phyloP scores from a whole-genome alignment of 2,797 vertebrate species.

The Ceryle rudis region DNA sequence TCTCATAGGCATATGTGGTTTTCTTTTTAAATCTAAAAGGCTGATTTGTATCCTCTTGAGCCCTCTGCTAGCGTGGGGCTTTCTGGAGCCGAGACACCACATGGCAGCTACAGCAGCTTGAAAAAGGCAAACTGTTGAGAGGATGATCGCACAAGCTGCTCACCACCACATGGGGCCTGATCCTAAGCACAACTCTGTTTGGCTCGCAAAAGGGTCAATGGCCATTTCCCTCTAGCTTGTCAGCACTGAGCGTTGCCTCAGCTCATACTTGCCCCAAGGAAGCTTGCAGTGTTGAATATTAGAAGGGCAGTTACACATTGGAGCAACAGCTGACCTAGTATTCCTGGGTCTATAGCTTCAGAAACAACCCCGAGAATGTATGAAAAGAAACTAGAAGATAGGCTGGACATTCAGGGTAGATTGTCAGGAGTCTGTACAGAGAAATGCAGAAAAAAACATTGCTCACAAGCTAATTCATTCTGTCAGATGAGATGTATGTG shows the following conservation, averaged over 20 bases:
- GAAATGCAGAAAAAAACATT: not conserved
- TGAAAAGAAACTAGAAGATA: not conserved
- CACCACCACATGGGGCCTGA: rapidly evolving
- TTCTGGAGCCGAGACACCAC: not conserved
- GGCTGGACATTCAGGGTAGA: not conserved
- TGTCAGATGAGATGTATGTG: not conserved
- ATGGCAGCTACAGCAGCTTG: not conserved
- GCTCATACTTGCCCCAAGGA: not conserved
- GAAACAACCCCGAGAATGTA: not conserved
- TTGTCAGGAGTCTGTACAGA: not conserved
- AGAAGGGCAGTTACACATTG: not conserved
- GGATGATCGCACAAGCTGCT: not conserved
- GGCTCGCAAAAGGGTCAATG: not conserved
- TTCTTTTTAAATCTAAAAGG: not conserved
- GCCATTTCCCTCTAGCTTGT: not conserved
- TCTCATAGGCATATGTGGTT: not conserved
- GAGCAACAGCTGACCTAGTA: not conserved
- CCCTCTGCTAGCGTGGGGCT: not conserved
- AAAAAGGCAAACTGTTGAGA: not conserved
- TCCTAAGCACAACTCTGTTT: not conserved
- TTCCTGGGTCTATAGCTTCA: not conserved
- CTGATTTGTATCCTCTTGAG: not conserved
- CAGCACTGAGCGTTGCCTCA: not conserved
- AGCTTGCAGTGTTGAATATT: not conserved
- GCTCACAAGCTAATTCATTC: not conserved